Conservation (phyloP, 2,797 vertebrate genomes). For the Coregonus suidteri region DNA sequence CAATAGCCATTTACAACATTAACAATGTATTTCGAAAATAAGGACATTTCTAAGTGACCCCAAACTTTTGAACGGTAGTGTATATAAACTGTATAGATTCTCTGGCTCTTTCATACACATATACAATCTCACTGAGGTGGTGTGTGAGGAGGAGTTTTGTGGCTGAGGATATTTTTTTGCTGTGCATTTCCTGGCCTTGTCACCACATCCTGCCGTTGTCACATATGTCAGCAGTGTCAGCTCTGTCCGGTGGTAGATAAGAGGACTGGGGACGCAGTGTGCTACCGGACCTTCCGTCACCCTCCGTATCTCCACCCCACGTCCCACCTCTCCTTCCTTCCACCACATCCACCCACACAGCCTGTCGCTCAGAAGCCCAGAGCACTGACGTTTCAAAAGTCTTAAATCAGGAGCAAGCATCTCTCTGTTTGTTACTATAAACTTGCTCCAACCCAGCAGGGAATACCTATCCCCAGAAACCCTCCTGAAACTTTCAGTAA, state of each 20-base stretch:
- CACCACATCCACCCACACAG: conserved; percentile 15
- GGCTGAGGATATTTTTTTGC: conserved; percentile 8
- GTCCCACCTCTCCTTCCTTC: conserved; percentile 13
- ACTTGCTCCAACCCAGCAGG: conserved; percentile 32
- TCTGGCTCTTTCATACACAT: background rate
- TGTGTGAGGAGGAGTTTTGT: background rate
- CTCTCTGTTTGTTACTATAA: conserved; percentile 46
- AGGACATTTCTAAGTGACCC: no score
- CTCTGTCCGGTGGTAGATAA: conserved; percentile 45
- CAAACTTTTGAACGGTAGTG: no score
- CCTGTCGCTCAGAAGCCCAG: conserved; percentile 35
- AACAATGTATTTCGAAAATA: no score
- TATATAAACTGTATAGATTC: background rate
- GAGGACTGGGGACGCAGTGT: conserved; percentile 34
- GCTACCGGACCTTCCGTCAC: conserved; percentile 29
- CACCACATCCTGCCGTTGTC: conserved; percentile 41
- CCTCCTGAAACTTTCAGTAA: background rate
- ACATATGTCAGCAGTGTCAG: conserved; percentile 47
- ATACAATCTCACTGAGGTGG: conserved; percentile 5
- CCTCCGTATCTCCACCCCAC: background rate
- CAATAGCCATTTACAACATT: no score
- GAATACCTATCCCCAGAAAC: conserved; percentile 31
- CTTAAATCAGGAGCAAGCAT: conserved; percentile 46
- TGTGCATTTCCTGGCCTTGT: conserved; percentile 43
- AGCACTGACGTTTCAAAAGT: conserved; percentile 50